A percentile compares a stretch with the other conserved stretches of the same genome.
Conservation (phyloP, 2,888 invertebrate genomes). For the Thelaira solivaga region DNA sequence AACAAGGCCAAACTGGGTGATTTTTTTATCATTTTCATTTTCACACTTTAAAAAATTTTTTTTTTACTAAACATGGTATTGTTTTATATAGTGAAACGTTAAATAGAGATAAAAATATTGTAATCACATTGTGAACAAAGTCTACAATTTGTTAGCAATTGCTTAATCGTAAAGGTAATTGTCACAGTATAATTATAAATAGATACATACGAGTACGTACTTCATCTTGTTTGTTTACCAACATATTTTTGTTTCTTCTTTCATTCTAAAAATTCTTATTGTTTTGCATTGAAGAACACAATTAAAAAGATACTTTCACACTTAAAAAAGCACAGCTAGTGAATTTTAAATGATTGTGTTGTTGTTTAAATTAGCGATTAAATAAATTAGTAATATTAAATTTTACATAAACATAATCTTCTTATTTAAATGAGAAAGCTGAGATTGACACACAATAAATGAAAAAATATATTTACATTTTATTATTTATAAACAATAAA, state of each 20-base stretch:
- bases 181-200: conserved; percentile 32
- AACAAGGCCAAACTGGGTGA: no score
- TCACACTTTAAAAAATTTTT: no score
- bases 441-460: conserved; percentile 48
- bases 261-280: conserved; percentile 15
- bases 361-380: conserved; percentile 39
- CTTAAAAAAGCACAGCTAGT: conserved; percentile 21
- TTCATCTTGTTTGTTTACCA: background rate
- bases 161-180: conserved; percentile 34
- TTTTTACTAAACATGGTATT: background rate
- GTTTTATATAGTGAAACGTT: background rate
- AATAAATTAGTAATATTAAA: conserved; percentile 53
- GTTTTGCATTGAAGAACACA: conserved; percentile 11
- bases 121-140: background rate
- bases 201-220: conserved; percentile 23
- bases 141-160: background rate
- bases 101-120: background rate
- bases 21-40: no score
- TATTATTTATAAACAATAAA: conserved; percentile 45
- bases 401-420: conserved; percentile 10
- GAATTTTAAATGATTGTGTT: conserved; percentile 38
- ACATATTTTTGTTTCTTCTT: background rate
- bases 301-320: conserved; percentile 43
- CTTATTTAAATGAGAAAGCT: conserved; percentile 38
- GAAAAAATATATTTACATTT: conserved; percentile 24